Evolutionary conservation across 1,140 invertebrate species (phyloP).

Genomic region (Ips typographus): DNA sequence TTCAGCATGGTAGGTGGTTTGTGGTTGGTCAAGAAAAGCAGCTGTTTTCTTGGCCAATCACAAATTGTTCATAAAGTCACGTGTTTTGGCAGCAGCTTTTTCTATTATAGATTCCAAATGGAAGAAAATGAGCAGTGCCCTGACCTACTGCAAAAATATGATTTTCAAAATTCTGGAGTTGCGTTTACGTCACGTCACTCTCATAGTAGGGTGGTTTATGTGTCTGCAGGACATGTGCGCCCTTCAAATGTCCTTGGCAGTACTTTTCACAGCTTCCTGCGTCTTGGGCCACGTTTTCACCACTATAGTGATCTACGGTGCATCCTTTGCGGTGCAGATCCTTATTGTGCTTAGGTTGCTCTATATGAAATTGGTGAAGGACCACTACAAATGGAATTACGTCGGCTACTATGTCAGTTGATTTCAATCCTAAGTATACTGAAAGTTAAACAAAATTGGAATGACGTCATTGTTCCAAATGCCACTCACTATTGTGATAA

Average conservation of each 20-base stretch:
- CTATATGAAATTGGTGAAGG: slow-evolving; percentile 12
- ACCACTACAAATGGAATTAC: slow-evolving; percentile 18
- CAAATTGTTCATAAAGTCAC: not conserved
- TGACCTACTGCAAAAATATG: slow-evolving; percentile 2
- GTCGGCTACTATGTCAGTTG: slow-evolving; percentile 24
- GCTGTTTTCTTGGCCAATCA: too few relatives aligned
- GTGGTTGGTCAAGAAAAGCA: too few relatives aligned
- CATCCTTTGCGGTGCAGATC: slow-evolving; percentile 8
- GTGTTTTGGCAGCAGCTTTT: not conserved
- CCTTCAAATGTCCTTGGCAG: not conserved
- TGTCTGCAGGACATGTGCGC: slow-evolving; percentile 22
- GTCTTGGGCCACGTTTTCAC: slow-evolving; percentile 1
- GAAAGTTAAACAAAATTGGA: not conserved
- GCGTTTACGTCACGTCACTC: slow-evolving; percentile 10
- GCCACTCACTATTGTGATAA: too few relatives aligned
- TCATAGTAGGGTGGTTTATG: slow-evolving; percentile 23
- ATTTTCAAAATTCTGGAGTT: slow-evolving; percentile 11
- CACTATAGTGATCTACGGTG: not conserved
- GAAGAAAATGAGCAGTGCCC: not conserved
- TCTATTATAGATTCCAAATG: slow-evolving; percentile 8
- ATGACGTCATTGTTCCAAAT: too few relatives aligned
- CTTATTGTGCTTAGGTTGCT: slow-evolving; percentile 11
- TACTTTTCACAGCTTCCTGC: slow-evolving; percentile 20
- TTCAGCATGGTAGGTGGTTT: too few relatives aligned
- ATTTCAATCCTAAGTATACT: not conserved